Evolutionary conservation across 2,113 vertebrate genomes (phyloP).

Genomic region (Alectura lathami): DNA sequence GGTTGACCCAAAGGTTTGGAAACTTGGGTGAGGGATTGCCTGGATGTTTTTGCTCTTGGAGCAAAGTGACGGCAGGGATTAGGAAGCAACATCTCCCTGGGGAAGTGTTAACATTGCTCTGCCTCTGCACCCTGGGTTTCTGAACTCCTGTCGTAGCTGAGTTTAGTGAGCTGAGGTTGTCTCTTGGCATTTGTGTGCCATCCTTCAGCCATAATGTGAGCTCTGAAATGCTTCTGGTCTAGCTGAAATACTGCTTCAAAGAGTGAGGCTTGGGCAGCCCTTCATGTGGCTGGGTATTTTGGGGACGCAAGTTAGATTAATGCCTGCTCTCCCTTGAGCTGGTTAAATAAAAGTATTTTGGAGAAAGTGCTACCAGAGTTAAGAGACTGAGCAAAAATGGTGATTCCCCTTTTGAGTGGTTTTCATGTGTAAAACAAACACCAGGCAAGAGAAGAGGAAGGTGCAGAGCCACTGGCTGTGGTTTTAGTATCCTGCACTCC

Average conservation of each 20-base stretch:
- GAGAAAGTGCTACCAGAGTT: background rate
- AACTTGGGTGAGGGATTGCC: background rate
- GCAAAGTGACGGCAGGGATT: background rate
- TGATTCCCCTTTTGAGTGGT: background rate
- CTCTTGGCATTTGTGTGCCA: background rate
- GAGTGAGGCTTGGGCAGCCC: background rate
- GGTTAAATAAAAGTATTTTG: background rate
- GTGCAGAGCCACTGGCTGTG: background rate
- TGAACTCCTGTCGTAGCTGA: background rate
- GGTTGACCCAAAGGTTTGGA: background rate
- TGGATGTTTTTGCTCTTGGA: background rate
- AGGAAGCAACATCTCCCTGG: background rate
- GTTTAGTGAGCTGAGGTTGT: background rate
- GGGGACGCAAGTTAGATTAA: background rate
- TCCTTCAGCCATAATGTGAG: background rate
- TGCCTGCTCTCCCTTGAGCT: background rate
- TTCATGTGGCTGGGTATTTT: background rate
- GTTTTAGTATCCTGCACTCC: background rate
- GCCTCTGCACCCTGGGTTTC: background rate
- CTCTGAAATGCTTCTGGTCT: background rate
- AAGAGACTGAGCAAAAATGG: background rate
- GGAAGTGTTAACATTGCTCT: background rate
- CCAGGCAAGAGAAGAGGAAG: background rate
- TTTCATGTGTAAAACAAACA: background rate
- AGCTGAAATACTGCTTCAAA: background rate